Conservation (phyloP, 2,113 vertebrate genomes). For the Leptocoma aspasia region DNA sequence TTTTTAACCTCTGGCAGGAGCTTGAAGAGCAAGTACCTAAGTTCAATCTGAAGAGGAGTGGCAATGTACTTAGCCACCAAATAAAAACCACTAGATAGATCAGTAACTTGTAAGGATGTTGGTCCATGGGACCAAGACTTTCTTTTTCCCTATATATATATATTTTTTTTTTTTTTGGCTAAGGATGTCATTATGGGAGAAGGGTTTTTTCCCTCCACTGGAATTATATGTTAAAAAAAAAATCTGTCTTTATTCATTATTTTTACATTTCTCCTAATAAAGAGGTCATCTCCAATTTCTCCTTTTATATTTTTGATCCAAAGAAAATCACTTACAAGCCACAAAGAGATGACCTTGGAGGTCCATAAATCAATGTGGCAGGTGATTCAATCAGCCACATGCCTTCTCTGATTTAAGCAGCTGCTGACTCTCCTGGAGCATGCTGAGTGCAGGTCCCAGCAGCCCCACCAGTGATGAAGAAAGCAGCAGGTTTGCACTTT, state of each 20-base stretch:
- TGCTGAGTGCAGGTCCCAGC: neutral
- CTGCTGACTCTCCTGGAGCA: conserved; percentile 42
- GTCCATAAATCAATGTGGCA: conserved; percentile 61
- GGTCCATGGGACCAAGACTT: neutral
- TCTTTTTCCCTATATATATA: neutral
- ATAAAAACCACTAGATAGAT: neutral
- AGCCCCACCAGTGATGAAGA: neutral
- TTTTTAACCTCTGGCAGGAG: neutral
- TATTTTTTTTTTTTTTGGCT: neutral
- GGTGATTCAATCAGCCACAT: conserved; percentile 57
- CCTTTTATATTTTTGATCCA: neutral
- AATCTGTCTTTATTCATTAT: neutral
- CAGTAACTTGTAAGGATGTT: neutral
- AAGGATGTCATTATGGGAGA: neutral
- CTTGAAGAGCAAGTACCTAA: neutral
- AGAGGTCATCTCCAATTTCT: neutral
- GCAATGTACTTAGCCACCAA: neutral
- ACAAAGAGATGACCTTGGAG: conserved; percentile 8
- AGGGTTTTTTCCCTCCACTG: neutral
- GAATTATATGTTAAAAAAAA: neutral
- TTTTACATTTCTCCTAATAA: conserved; percentile 3
- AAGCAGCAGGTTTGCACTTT: conserved; percentile 54
- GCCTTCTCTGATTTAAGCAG: conserved; percentile 35
- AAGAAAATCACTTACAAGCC: conserved; percentile 9
- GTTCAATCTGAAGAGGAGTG: neutral